Evolutionary conservation across 2,113 vertebrate genomes (phyloP).

Genomic region (Ramphastos sulfuratus): DNA sequence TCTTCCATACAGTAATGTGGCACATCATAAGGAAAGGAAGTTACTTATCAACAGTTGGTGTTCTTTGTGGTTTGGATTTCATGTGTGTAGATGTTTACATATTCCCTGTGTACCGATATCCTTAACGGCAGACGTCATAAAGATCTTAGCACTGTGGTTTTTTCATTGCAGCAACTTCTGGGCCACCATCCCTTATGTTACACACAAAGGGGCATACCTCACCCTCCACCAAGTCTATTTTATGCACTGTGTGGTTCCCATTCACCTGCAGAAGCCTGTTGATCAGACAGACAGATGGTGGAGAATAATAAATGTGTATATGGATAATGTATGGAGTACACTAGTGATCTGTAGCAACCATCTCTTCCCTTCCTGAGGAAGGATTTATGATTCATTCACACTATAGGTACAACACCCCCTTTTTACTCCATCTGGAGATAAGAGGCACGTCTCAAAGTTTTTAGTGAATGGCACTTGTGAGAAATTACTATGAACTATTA

Average conservation of each 20-base stretch:
- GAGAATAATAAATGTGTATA: not conserved
- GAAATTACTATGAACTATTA: not conserved
- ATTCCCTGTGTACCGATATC: not conserved
- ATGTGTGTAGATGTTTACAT: accelerated
- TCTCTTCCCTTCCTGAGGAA: not conserved
- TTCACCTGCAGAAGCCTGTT: not conserved
- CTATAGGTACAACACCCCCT: not conserved
- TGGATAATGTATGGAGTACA: not conserved
- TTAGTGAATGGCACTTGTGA: not conserved
- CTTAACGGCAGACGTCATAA: not conserved
- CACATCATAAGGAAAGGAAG: not conserved
- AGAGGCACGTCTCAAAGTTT: not conserved
- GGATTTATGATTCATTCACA: not conserved
- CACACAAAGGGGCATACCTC: not conserved
- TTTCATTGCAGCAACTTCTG: not conserved
- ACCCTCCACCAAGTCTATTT: not conserved
- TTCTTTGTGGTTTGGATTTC: not conserved
- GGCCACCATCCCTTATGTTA: not conserved
- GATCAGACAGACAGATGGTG: not conserved
- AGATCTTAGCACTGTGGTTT: not conserved
- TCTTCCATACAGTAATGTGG: not conserved
- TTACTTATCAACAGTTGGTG: not conserved
- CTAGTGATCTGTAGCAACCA: not conserved
- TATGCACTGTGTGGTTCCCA: not conserved
- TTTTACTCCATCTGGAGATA: not conserved